phyloP scores from a whole-genome alignment of 2,113 vertebrate species.

The Colius striatus region DNA sequence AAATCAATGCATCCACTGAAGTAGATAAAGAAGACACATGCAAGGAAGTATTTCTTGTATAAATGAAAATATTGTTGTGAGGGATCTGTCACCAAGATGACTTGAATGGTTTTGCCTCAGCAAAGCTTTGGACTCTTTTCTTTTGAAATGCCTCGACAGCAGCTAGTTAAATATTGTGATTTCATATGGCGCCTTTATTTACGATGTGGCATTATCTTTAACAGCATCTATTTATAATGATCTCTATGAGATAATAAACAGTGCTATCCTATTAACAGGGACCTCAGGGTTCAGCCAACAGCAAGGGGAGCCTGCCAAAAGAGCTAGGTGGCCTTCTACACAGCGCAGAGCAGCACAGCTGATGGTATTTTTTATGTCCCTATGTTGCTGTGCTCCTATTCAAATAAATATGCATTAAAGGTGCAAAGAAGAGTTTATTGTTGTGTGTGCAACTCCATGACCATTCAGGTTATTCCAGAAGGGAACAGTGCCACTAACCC shows the following conservation, averaged over 20 bases:
- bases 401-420: not conserved
- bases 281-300: constrained; percentile 59
- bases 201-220: constrained; percentile 46
- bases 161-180: constrained; percentile 63
- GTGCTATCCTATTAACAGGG: constrained; percentile 41
- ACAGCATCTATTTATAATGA: constrained; percentile 64
- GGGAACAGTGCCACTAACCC: rapidly evolving
- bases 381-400: not conserved
- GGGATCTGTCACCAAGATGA: not conserved
- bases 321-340: constrained; percentile 56
- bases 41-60: not conserved
- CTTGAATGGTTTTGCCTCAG: not conserved
- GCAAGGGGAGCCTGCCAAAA: constrained; percentile 49
- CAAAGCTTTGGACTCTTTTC: constrained; percentile 15
- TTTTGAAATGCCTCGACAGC: constrained; percentile 10
- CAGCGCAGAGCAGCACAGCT: not conserved
- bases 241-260: constrained; percentile 65
- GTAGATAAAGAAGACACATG: not conserved
- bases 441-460: not conserved
- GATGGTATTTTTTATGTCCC: not conserved
- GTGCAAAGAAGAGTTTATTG: constrained; percentile 31
- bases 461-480: not conserved
- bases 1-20: not conserved
- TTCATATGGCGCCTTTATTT: constrained; percentile 55
- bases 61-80: not conserved